A percentile compares a stretch with the other conserved stretches of the same genome.
Evolutionary conservation across 2,797 vertebrate species (phyloP).

Genomic region (Sphenopsis melanotis): DNA sequence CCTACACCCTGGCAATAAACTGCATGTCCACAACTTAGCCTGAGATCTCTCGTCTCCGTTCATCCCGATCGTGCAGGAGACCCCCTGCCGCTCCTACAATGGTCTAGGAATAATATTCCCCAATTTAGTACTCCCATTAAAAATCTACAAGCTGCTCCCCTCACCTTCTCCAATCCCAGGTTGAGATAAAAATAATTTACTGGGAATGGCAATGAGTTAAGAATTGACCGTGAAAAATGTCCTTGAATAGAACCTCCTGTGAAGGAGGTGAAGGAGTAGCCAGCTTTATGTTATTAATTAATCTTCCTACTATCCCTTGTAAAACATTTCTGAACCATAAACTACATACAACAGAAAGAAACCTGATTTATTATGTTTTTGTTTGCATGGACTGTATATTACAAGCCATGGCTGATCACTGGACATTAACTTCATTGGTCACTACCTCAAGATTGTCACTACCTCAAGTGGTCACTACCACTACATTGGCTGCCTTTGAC

Average conservation of each 20-base stretch:
- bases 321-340: neutral
- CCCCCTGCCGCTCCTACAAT: too few relatives aligned
- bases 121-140: neutral
- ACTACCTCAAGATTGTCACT: neutral
- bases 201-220: neutral
- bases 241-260: neutral
- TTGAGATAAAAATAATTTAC: neutral
- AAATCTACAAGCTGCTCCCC: neutral
- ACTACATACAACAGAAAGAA: neutral
- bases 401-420: neutral
- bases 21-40: too few relatives aligned
- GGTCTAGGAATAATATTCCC: neutral
- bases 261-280: neutral
- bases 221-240: neutral
- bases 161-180: neutral
- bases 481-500: neutral
- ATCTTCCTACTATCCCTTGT: neutral
- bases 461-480: neutral
- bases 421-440: neutral
- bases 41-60: too few relatives aligned
- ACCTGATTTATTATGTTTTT: neutral
- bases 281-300: neutral
- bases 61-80: too few relatives aligned
- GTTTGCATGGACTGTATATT: neutral
- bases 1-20: too few relatives aligned